Base-by-base conservation (phyloP, 2,797 vertebrate genomes). In the Graptemys geographica region DNA sequence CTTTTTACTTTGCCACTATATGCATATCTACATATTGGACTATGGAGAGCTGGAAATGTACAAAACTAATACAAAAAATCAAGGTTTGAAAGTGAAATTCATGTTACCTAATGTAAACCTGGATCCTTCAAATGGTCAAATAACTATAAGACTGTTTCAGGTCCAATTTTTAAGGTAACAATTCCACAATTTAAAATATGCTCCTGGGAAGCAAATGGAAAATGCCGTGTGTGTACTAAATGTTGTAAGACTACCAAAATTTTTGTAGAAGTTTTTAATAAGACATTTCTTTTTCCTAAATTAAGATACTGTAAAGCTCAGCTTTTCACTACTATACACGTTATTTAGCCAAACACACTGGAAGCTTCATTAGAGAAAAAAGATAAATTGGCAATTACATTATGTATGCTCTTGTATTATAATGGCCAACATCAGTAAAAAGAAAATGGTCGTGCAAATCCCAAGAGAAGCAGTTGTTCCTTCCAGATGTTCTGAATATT, bases 241-340 rank as follows among this genome's bases (percentile, higher is more conserved):
- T 33, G 3, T 18, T 85, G 52, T 88, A 65, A 55, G 90, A 87
- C 25, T 37, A 80, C 89, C 59, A 93, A 55, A 52, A 62, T 81
- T 95, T 97, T 85, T 93, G 51, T 51, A 81, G 93, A 59, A 95
- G 84, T 89, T 65, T 85, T 96, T 95, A 96, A 95, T 89, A 44
- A 90, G 92, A 27, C 15, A 76, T 25, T 90, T 96, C 83, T 94
- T 95, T 79, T 80, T 87, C 80, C 57, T 12, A 83, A 79, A 55
- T 93, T 89, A 88, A 90, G 44, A 16, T 49, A 74, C 0, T 21
- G 5, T 56, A 11, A 82, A 41, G 49, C 53, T 88, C 31, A 87
- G 87, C 8, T 23, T 86, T 93, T 41, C 69, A 87, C 6, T 28
- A n/a, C 59, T 84, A 72, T 91, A 31, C 76, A 69, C n/a, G 28